Evolutionary conservation across 2,113 vertebrate species (phyloP).

Genomic region (Pelecanoides urinatrix): DNA sequence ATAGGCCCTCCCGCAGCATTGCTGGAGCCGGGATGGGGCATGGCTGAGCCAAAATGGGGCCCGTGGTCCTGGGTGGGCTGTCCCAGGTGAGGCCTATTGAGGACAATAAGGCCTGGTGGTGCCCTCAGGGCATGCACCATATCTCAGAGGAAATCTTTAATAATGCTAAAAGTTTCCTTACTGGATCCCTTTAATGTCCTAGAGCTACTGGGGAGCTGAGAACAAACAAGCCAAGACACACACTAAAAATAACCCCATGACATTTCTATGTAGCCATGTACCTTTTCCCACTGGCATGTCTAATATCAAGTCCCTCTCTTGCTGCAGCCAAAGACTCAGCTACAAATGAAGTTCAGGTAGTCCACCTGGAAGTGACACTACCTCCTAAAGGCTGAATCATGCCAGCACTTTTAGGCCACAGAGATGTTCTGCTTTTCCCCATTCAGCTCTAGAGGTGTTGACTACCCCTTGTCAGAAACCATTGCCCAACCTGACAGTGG

Average conservation of each 20-base stretch:
- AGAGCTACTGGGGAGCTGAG: neutral
- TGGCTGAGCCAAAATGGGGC: neutral
- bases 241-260: neutral
- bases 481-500: neutral
- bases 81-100: neutral
- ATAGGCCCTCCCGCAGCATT: neutral
- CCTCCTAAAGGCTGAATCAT: neutral
- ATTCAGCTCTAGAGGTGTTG: neutral
- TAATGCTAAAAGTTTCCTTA: neutral
- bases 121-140: neutral
- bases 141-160: neutral
- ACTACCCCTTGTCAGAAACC: neutral
- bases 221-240: neutral
- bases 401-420: neutral
- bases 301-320: neutral
- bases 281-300: neutral
- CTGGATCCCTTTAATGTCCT: neutral
- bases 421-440: neutral
- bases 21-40: neutral
- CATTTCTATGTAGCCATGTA: fast-evolving
- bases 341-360: neutral
- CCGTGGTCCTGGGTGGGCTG: fast-evolving
- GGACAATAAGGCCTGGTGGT: neutral
- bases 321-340: neutral
- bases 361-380: neutral